Evolutionary conservation across 2,888 invertebrate genomes (phyloP), one percentile per base, ranked within the genome.

Genomic region (Eupithecia dodoneata): DNA sequence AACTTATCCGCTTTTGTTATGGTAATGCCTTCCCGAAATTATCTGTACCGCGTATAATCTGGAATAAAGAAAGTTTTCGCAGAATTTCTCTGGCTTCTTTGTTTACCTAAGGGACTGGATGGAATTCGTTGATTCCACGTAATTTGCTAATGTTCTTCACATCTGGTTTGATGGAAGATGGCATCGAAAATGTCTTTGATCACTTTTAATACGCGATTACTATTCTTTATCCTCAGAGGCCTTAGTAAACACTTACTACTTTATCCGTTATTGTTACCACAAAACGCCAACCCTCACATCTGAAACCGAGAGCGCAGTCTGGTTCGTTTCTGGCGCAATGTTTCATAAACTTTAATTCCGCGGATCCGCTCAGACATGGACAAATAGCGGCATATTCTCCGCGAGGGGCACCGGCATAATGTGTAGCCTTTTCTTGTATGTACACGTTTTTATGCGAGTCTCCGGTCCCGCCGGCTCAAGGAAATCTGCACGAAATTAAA

Each of bases 1-100:
- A 92, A 93, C 93, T 91, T 90, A 88, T 89, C 88, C 88, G 85
- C 90, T 91, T 93, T 93, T 93, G 93, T 93, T 92, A 94, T 93
- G 93, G 89, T 93, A 93, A 94, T 94, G 86, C 85, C 86, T 84
- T 84, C 86, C 85, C 86, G 80, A 90, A 93, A 93, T 93, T 92
- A 93, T 91, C 88, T 87, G 87, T 83, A 85, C 89, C 83, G 86
- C 84, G 88, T 87, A 89, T 89, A 90, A 92, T 91, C 90, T 90
- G 83, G 86, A 84, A 87, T 90, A 89, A 90, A 88, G 47, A 89
- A 89, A 85, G 80, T 85, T 87, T 84, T 76, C 79, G 78, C 74
- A 81, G 80, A 81, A 80, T 82, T 84, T 79, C 82, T 81, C 76
- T 73, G 81, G 75, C 73, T 78, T 80, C 79, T 82, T 80, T 83